Percentiles rank a stretch among this genome's conserved stretches.
Conservation (phyloP, 2,113 vertebrate genomes). For the Caretta caretta region DNA sequence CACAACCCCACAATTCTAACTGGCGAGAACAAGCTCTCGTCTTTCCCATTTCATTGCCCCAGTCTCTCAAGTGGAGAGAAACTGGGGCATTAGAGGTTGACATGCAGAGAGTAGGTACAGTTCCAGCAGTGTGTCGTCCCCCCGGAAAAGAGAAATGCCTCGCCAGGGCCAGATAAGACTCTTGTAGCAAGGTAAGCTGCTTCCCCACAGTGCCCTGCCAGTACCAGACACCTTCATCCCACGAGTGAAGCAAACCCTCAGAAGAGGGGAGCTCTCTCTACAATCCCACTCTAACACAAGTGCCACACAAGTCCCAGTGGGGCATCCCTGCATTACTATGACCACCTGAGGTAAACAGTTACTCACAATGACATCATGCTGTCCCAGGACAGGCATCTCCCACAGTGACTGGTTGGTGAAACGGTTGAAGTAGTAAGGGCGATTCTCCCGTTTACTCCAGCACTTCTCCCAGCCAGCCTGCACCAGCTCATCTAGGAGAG, state of each 20-base stretch:
- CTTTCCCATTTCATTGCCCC: neutral
- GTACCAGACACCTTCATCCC: neutral
- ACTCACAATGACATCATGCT: constrained; percentile 98
- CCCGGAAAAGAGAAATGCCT: neutral
- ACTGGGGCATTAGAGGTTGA: neutral
- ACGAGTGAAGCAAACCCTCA: neutral
- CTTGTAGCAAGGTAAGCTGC: rapidly evolving
- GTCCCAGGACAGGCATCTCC: constrained; percentile 97
- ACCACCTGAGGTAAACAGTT: rapidly evolving
- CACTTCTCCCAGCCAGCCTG: constrained; percentile 99
- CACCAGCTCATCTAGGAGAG: constrained; percentile 91
- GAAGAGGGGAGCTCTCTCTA: rapidly evolving
- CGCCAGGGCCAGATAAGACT: neutral
- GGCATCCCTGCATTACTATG: neutral
- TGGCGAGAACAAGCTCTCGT: neutral
- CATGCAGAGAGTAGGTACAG: neutral
- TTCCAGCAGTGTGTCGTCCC: rapidly evolving
- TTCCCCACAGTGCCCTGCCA: neutral
- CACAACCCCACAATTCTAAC: neutral
- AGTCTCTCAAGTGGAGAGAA: neutral
- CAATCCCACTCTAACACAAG: neutral
- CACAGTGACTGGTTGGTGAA: constrained; percentile 99
- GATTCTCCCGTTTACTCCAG: constrained; percentile 97
- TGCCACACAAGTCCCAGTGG: neutral
- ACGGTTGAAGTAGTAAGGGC: constrained; percentile 97